These are phyloP conservation scores for Chaetodon auriga DNA, from an alignment of 2,113 vertebrate genomes.

Conservation along the genomic window DNA sequence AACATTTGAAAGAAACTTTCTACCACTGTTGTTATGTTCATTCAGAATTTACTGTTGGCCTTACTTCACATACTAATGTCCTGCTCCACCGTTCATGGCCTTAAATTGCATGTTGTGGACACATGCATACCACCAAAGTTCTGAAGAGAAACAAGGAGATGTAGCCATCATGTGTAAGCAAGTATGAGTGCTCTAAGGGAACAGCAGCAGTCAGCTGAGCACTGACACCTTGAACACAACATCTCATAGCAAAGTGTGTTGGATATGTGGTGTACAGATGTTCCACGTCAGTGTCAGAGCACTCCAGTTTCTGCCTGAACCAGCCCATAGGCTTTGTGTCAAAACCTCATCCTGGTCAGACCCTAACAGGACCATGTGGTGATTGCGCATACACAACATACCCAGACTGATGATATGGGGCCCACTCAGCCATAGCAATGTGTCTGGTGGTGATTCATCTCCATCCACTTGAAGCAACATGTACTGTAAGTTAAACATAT, in stretches of 20 bases:
- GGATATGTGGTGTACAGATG: not conserved
- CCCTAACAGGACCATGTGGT: conserved; percentile 37
- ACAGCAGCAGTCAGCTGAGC: not conserved
- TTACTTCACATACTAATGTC: not conserved
- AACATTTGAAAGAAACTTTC: too few relatives aligned
- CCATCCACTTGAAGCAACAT: conserved; percentile 32
- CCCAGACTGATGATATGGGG: conserved; percentile 49
- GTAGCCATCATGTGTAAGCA: not conserved
- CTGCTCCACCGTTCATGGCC: too few relatives aligned
- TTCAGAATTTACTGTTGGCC: not conserved
- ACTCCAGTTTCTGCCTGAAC: conserved; percentile 21
- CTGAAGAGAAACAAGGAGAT: not conserved
- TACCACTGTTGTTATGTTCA: not conserved
- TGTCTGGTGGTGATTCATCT: conserved; percentile 44
- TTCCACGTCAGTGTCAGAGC: not conserved
- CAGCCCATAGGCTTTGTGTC: conserved; percentile 2
- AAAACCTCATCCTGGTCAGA: conserved; percentile 1
- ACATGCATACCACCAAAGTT: not conserved
- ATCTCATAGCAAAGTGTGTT: not conserved
- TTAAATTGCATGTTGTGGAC: not conserved
- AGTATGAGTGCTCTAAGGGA: too few relatives aligned
- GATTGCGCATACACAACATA: conserved; percentile 34
- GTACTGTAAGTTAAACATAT: conserved; percentile 15
- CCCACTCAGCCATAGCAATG: conserved; percentile 35
- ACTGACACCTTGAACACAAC: not conserved